Evolutionary conservation across 2,888 invertebrate genomes (phyloP).

Genomic region (Choreutis nemorana): DNA sequence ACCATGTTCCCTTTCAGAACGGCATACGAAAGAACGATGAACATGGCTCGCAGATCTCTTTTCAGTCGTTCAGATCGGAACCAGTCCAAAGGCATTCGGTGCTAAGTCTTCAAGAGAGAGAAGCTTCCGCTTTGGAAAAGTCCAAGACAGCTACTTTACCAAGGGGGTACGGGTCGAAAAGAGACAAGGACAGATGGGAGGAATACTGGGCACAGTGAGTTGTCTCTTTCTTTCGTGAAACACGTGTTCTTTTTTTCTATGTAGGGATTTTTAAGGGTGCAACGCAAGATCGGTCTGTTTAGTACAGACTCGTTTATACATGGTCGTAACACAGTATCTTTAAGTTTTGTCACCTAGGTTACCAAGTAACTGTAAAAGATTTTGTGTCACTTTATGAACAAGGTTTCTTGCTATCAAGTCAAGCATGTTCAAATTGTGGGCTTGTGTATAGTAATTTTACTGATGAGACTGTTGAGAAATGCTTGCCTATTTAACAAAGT

Average conservation of each 20-base stretch:
- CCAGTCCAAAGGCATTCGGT: constrained; percentile 37
- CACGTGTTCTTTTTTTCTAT: constrained; percentile 1
- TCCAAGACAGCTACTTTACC: constrained; percentile 45
- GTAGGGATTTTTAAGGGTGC: background rate
- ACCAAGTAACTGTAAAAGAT: no score
- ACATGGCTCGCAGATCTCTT: constrained; percentile 33
- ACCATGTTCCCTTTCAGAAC: constrained; percentile 19
- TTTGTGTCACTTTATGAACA: no score
- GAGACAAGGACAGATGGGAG: constrained; percentile 54
- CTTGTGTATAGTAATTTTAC: no score
- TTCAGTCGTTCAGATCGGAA: constrained; percentile 50
- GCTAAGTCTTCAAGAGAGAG: constrained; percentile 39
- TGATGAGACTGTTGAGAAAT: no score
- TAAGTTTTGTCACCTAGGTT: no score
- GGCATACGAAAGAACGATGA: constrained; percentile 29
- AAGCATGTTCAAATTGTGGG: no score
- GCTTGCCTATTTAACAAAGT: no score
- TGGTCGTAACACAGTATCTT: no score
- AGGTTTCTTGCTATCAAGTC: no score
- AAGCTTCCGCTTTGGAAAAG: constrained; percentile 33
- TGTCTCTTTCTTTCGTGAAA: no score
- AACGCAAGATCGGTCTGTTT: background rate
- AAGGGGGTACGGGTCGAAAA: constrained; percentile 46
- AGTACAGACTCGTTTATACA: no score
- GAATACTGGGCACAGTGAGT: constrained; percentile 61